These are phyloP conservation scores for Eupelmus urozonus DNA, from an alignment of 2,888 invertebrate species.

Conservation along the genomic window DNA sequence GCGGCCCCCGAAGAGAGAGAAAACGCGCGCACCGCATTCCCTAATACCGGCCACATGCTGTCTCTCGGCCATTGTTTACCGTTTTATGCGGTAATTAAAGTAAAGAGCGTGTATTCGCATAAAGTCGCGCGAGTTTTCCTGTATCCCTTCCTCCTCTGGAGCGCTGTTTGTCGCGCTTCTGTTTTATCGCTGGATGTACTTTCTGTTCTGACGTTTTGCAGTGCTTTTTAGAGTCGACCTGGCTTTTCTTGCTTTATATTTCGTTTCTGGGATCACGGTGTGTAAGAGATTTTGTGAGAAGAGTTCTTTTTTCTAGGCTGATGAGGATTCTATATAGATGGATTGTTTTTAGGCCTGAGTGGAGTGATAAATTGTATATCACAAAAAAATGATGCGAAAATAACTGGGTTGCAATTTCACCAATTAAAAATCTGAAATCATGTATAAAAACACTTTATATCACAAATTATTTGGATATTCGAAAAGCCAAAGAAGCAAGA, in stretches of 20 bases:
- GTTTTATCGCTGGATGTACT: too few relatives aligned
- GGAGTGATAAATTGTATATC: too few relatives aligned
- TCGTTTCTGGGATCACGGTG: too few relatives aligned
- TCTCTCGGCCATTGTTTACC: slow-evolving; percentile 67
- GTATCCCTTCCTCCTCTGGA: neutral
- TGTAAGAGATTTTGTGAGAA: too few relatives aligned
- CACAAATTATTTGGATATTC: too few relatives aligned
- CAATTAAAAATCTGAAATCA: too few relatives aligned
- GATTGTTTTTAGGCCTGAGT: too few relatives aligned
- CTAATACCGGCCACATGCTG: slow-evolving; percentile 43
- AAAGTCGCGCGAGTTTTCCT: slow-evolving; percentile 47
- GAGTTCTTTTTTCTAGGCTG: too few relatives aligned
- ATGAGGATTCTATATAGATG: too few relatives aligned
- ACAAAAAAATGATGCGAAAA: too few relatives aligned
- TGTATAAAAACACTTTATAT: too few relatives aligned
- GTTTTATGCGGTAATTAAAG: slow-evolving; percentile 72
- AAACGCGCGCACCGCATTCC: slow-evolving; percentile 43
- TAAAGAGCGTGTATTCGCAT: slow-evolving; percentile 66
- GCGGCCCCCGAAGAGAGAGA: slow-evolving; percentile 63
- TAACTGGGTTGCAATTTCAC: too few relatives aligned
- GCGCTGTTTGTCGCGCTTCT: neutral
- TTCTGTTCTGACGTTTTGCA: neutral
- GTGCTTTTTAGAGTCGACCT: neutral
- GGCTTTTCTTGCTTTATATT: neutral
- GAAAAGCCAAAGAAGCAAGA: neutral